Conservation (phyloP, 2,113 vertebrate genomes). For the Burhinus oedicnemus region DNA sequence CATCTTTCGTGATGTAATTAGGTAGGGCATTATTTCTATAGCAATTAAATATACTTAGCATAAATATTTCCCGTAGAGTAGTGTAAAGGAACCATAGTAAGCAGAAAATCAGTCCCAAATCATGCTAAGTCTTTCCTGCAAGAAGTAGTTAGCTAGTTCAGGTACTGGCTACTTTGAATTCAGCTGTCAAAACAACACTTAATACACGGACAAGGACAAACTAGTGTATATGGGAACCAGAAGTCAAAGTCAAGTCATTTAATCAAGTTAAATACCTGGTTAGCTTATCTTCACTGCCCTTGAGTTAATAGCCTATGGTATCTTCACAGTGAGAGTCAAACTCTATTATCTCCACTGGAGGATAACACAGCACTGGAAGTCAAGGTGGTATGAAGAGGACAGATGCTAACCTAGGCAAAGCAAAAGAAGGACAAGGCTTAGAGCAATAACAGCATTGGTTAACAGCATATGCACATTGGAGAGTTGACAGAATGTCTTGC, state of each 20-base stretch:
- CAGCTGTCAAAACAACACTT: neutral
- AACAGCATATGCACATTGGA: neutral
- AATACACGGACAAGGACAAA: neutral
- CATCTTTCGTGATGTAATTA: neutral
- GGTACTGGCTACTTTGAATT: neutral
- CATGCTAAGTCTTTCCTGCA: neutral
- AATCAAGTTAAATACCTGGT: neutral
- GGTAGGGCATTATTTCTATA: neutral
- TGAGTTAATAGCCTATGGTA: neutral
- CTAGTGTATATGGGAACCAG: neutral
- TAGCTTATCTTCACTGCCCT: neutral
- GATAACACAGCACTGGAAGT: neutral
- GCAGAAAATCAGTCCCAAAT: neutral
- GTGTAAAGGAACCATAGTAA: neutral
- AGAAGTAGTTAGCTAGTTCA: neutral
- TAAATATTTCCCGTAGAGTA: neutral
- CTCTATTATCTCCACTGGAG: neutral
- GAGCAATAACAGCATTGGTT: neutral
- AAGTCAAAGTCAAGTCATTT: neutral
- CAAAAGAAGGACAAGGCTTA: neutral
- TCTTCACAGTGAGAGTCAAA: neutral
- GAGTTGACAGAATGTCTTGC: neutral
- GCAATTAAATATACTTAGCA: neutral
- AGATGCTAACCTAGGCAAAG: neutral
- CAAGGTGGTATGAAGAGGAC: neutral